phyloP scores from a whole-genome alignment of 2,113 vertebrate species.

The Psittacara wagleri region DNA sequence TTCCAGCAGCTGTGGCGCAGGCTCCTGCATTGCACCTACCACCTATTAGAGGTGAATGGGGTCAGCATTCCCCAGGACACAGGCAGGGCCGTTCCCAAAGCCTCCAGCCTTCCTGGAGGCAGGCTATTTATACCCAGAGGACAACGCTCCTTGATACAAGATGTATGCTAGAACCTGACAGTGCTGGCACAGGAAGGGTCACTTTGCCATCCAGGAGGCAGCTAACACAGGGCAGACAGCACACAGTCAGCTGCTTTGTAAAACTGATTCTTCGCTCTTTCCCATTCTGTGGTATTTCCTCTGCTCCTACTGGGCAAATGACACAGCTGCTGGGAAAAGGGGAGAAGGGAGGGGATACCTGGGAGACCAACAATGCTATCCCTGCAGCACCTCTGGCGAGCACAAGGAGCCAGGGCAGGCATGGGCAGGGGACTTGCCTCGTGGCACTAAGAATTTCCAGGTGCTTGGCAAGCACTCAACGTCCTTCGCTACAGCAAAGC shows the following conservation, averaged over 20 bases:
- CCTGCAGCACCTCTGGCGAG: not conserved
- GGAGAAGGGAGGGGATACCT: not conserved
- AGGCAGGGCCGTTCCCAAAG: not conserved
- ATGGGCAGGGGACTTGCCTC: not conserved
- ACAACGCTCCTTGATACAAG: not conserved
- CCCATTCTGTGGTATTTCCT: not conserved
- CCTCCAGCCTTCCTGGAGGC: not conserved
- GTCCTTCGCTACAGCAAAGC: not conserved
- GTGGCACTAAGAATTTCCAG: not conserved
- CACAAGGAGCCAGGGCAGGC: not conserved
- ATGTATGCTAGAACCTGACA: not conserved
- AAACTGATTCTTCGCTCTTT: not conserved
- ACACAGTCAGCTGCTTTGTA: not conserved
- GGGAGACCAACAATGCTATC: fast-evolving
- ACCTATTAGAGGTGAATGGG: not conserved
- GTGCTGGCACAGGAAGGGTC: not conserved
- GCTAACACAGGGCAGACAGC: not conserved
- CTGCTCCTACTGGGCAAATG: not conserved
- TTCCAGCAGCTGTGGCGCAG: not conserved
- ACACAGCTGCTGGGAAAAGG: not conserved
- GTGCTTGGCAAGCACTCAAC: not conserved
- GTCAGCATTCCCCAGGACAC: not conserved
- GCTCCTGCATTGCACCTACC: not conserved
- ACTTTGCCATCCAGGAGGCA: not conserved
- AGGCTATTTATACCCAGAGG: conserved; percentile 43